A percentile compares a stretch with the other conserved stretches of the same genome.
Conservation (phyloP, 2,113 vertebrate species). For the Illadopsis cleaveri region DNA sequence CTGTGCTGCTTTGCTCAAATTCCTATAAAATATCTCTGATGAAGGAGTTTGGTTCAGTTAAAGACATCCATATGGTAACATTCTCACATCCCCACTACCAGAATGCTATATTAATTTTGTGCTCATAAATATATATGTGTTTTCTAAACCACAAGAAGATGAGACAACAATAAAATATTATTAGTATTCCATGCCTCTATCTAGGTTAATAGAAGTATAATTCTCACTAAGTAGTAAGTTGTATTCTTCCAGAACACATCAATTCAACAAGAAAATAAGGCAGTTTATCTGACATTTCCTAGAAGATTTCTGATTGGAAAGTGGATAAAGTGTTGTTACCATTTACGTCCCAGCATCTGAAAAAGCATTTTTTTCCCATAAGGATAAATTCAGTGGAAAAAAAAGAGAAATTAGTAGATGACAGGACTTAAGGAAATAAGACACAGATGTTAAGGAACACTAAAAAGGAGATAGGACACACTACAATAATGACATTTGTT, state of each 20-base stretch:
- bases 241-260: not conserved
- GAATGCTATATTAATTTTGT: not conserved
- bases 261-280: not conserved
- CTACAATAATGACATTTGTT: not conserved
- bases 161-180: not conserved
- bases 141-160: not conserved
- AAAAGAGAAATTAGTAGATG: not conserved
- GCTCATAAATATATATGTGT: not conserved
- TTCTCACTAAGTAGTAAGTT: not conserved
- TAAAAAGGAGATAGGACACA: not conserved
- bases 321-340: not conserved
- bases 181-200: not conserved
- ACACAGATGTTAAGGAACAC: not conserved
- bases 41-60: constrained; percentile 18
- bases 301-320: not conserved
- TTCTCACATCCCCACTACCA: not conserved
- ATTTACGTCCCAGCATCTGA: not conserved
- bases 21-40: constrained; percentile 4
- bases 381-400: not conserved
- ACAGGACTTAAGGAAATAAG: not conserved
- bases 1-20: not conserved
- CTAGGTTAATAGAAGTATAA: not conserved
- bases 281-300: not conserved
- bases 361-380: not conserved
- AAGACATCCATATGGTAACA: constrained; percentile 25